Base-by-base conservation (phyloP, 2,888 invertebrate species). In the Strigamia maritima region DNA sequence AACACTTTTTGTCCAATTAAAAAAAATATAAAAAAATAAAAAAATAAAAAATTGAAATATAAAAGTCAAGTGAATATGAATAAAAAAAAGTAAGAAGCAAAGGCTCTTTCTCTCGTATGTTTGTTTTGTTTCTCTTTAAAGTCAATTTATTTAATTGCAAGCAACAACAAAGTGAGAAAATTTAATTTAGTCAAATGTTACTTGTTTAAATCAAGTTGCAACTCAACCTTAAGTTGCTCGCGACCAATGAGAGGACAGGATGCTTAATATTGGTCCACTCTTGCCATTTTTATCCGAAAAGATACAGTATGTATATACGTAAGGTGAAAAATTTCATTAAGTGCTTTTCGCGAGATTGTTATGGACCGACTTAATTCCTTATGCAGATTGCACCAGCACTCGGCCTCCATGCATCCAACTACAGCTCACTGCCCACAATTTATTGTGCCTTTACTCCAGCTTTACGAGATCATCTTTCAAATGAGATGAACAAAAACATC, bases 261-360 rank as follows among this genome's bases (percentile, higher is more conserved):
- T n/a, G 8, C 22, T 65, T 65, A 65, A 65, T 65, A 24, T 65
- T 22, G 60, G 60, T 65, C 60, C 60, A 65, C 60, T 65, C 60
- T 65, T 65, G 22, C 22, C 22, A 19, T 65, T 24, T 35, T 65
- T 24, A 65, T 65, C 60, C 60, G 22, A 65, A 65, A 65, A 65
- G 60, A 65, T 24, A 24, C 22, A 3, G 2, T 35, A 35, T 6
- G 6, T 35, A 35, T 10, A 35, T 8, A 35, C 35, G 35, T 16
- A 65, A 65, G 60, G 31, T 76, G 76, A 76, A 40, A 76, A 76
- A 76, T 76, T 76, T 76, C 76, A 76, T 76, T 76, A 76, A 40
- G 40, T 76, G 35, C 76, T 76, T 76, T 76, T 76, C 60, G 40
- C 14, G 76, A 76, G 76, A 76, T 40, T 76, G 35, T 76, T 76